Percentiles rank a stretch among this genome's conserved stretches.
These are phyloP conservation scores for Acleris emargana DNA, from an alignment of 2,888 invertebrate species.

Conservation along the genomic window DNA sequence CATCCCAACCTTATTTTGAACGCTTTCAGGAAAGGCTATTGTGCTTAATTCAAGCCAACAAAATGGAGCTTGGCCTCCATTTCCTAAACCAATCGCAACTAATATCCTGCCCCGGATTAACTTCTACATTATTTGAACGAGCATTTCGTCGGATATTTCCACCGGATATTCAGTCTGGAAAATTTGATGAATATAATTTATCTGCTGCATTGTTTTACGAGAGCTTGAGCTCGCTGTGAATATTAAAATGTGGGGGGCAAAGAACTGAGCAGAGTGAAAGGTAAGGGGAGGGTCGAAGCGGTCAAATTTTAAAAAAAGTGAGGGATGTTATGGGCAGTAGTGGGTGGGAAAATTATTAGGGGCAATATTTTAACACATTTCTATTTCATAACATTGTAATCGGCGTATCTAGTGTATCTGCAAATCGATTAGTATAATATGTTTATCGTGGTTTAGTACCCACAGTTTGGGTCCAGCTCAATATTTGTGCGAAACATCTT, in stretches of 20 bases:
- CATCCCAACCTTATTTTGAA: background rate
- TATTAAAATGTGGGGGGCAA: background rate
- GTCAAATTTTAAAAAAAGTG: no score
- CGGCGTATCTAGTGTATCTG: no score
- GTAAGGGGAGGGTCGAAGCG: no score
- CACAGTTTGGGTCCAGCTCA: no score
- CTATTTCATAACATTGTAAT: no score
- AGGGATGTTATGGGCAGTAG: no score
- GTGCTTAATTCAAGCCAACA: slow-evolving; percentile 16
- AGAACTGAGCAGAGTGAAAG: background rate
- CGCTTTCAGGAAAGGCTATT: background rate
- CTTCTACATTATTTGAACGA: slow-evolving; percentile 23
- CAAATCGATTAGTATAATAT: no score
- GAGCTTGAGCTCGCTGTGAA: background rate
- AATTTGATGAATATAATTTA: slow-evolving; percentile 14
- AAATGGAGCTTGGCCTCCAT: slow-evolving; percentile 5
- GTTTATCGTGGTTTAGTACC: no score
- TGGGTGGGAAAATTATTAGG: no score
- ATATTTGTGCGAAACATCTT: no score
- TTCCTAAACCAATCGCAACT: slow-evolving; percentile 34
- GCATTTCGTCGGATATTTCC: slow-evolving; percentile 15
- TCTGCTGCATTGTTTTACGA: slow-evolving; percentile 3
- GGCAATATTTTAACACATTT: no score
- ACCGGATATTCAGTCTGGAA: slow-evolving; percentile 16
- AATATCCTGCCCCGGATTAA: slow-evolving; percentile 33